Conservation (phyloP, 2,113 vertebrate genomes). For the Podarcis muralis region DNA sequence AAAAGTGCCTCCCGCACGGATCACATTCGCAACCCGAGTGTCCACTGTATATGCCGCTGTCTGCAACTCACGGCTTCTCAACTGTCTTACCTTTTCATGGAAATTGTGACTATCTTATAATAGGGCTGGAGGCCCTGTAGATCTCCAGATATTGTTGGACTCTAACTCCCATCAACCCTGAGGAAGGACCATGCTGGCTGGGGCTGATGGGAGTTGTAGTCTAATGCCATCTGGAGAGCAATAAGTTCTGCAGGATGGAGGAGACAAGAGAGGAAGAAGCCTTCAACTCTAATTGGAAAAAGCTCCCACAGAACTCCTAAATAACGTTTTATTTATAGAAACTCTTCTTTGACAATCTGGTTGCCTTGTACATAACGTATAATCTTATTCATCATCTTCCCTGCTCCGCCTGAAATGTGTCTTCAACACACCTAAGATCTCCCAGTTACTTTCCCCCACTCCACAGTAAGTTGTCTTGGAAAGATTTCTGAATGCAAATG, state of each 20-base stretch:
- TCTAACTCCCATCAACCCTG: no score
- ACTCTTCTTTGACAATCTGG: not conserved
- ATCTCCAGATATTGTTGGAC: no score
- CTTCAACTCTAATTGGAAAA: not conserved
- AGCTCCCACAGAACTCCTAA: not conserved
- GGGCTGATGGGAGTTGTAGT: no score
- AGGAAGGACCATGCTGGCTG: no score
- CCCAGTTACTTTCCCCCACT: constrained; percentile 26
- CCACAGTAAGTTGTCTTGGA: not conserved
- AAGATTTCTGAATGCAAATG: constrained; percentile 33
- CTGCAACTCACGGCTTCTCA: not conserved
- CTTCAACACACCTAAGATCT: constrained; percentile 25
- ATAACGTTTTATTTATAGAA: not conserved
- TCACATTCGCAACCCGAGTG: no score
- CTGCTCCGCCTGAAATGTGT: not conserved
- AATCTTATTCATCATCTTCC: not conserved
- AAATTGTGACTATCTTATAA: not conserved
- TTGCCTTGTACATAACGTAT: not conserved
- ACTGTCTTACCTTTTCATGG: not conserved
- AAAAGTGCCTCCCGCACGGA: no score
- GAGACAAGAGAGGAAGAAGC: not conserved
- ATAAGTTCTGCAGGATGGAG: not conserved
- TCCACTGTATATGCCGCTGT: no score
- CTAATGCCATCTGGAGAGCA: no score
- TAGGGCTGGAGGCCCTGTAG: not conserved